Conservation (phyloP, 2,888 invertebrate genomes). For the Capitulum mitella region DNA sequence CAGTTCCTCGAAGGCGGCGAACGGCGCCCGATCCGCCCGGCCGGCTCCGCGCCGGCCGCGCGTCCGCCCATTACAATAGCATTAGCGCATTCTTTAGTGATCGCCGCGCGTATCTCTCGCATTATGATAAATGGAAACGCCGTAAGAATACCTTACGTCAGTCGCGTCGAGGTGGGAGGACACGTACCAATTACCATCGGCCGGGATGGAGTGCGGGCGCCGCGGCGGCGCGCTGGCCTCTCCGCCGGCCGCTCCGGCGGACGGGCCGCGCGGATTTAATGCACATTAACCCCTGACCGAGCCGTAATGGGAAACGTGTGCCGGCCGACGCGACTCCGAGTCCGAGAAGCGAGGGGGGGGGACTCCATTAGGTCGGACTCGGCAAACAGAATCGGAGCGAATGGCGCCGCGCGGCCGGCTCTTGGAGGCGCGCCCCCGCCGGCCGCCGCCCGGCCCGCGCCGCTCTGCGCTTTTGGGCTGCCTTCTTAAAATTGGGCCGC, state of each 20-base stretch:
- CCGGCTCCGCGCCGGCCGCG: not conserved
- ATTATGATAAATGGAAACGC: constrained; percentile 20
- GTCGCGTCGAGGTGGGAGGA: not conserved
- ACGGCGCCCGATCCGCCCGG: not conserved
- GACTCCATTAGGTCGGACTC: not conserved
- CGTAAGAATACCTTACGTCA: not conserved
- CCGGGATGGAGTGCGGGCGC: not conserved
- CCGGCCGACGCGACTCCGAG: not conserved
- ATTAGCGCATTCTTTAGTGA: constrained; percentile 20
- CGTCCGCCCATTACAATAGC: constrained; percentile 18
- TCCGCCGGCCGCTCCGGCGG: not conserved
- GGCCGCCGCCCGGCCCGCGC: too few relatives aligned
- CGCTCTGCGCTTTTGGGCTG: too few relatives aligned
- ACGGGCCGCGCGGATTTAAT: not conserved
- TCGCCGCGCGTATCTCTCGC: not conserved
- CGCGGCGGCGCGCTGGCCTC: not conserved
- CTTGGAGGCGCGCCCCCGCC: too few relatives aligned
- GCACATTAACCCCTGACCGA: constrained; percentile 4
- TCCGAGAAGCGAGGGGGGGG: not conserved
- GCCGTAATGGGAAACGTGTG: not conserved
- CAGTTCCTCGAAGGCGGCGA: not conserved
- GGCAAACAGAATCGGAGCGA: not conserved
- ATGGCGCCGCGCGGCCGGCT: not conserved
- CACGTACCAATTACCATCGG: constrained; percentile 13
- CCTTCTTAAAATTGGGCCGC: too few relatives aligned